Base-by-base conservation (phyloP, 2,113 vertebrate genomes). In the Athene noctua region DNA sequence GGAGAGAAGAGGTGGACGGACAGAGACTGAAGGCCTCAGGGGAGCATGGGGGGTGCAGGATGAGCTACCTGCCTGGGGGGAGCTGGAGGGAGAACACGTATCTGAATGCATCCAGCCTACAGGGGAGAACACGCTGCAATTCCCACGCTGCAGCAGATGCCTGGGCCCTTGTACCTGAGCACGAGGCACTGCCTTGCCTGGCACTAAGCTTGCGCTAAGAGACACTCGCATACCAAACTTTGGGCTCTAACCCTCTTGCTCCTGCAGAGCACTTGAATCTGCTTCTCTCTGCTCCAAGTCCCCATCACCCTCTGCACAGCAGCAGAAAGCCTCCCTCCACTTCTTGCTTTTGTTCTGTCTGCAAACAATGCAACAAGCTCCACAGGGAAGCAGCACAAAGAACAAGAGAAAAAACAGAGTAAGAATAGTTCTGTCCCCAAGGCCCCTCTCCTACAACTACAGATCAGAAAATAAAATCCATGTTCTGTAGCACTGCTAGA, bases 321-420 rank as follows among this genome's bases (percentile, higher is more conserved):
- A n/a, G 46, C 8, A 78, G 72, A 73, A 82, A 96, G 61, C 54
- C 25, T 89, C 49, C 47, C 58, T 92, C 72, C 85, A n/a, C 86
- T 58, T 49, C 86, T 54, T 89, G 38, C 83, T 54, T 91, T 94
- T 91, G 77, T 89, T 94, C 86, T 89, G 62, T 80, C 92, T 92
- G 86, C 86, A 96, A 97, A 94, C 80, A 97, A 86, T 81, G 80
- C 94, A 89, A 87, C 65, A 79, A 92, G 80, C 86, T 90, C 96
- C 89, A 61, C 11, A 6, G 83, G 73, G 66, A 97, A 94, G 83
- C 88, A 85, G 66, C 66, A 89, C 34, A 40, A 91, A 94, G 77
- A 94, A 75, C 52, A 94, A 91, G 89, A 57, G 44, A 42, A 81
- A 91, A 81, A 62, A 0, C 10, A 80, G 79, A 87, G 57, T 63